These are phyloP conservation scores for Sphinx pinastri DNA, from an alignment of 2,888 invertebrate species.

Conservation along the genomic window DNA sequence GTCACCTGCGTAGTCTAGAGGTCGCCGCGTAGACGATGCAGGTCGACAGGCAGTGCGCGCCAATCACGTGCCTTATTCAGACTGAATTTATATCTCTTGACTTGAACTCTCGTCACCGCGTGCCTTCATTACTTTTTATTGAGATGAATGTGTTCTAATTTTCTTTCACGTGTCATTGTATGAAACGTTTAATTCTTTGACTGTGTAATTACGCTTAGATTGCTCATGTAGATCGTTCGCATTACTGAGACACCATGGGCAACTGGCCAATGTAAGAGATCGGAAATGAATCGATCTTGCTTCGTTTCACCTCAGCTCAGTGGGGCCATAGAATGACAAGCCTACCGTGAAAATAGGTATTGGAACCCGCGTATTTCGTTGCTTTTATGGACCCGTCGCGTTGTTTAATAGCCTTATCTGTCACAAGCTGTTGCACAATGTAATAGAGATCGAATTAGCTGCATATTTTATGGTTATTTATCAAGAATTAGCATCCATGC, in stretches of 20 bases:
- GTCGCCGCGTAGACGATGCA: conserved; percentile 60
- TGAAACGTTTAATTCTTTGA: conserved; percentile 14
- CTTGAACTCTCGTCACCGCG: background rate
- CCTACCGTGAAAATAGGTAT: conserved; percentile 36
- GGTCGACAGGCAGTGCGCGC: conserved; percentile 56
- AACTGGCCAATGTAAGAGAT: conserved; percentile 22
- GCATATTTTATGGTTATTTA: conserved; percentile 6
- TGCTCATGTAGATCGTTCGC: conserved; percentile 3
- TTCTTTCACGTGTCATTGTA: conserved; percentile 6
- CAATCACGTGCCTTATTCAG: conserved; percentile 59
- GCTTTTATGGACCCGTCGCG: conserved; percentile 33
- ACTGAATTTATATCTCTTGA: conserved; percentile 33
- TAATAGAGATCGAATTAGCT: background rate
- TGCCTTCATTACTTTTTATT: conserved; percentile 21
- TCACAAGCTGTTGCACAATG: conserved; percentile 34
- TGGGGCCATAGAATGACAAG: background rate
- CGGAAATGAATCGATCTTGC: conserved; percentile 17
- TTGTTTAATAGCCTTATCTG: conserved; percentile 36
- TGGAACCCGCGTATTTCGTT: conserved; percentile 35
- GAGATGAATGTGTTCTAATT: conserved; percentile 22
- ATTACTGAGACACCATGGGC: conserved; percentile 20
- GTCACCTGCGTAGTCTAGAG: conserved; percentile 75
- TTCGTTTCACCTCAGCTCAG: conserved; percentile 10
- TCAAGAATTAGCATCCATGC: background rate
- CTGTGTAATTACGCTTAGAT: conserved; percentile 9